These are phyloP conservation scores for Drosophila bunnanda DNA, from an alignment of 2,888 invertebrate species.

Conservation along the genomic window DNA sequence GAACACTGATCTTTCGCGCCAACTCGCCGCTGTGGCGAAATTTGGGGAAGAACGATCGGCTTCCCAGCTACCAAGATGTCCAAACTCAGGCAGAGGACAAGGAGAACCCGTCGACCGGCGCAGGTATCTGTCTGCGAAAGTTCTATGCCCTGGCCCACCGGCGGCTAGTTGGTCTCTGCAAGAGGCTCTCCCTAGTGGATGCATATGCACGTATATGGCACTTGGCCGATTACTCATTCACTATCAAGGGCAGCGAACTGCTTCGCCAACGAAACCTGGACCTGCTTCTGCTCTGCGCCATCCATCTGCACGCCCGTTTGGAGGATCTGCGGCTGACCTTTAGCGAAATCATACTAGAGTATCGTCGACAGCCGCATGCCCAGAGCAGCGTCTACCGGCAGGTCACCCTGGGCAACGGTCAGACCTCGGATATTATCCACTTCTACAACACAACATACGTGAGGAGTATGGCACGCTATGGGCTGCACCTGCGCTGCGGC, in stretches of 20 bases:
- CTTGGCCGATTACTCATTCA: conserved; percentile 60
- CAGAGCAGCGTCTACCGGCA: conserved; percentile 51
- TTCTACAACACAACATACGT: conserved; percentile 64
- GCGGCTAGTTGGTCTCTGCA: conserved; percentile 52
- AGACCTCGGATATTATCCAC: conserved; percentile 51
- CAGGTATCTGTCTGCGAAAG: conserved; percentile 66
- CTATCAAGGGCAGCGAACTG: conserved; percentile 35
- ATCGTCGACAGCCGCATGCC: conserved; percentile 55
- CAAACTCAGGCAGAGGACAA: conserved; percentile 31
- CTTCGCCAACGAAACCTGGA: conserved; percentile 61
- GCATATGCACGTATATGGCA: conserved; percentile 57
- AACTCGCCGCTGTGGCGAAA: conserved; percentile 59
- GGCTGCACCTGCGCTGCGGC: conserved; percentile 22
- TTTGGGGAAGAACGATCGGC: background rate
- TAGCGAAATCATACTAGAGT: conserved; percentile 56
- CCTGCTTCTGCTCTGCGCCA: conserved; percentile 62
- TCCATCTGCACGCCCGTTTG: conserved; percentile 52
- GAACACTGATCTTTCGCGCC: conserved; percentile 56
- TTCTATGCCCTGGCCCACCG: conserved; percentile 59
- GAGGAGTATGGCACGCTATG: conserved; percentile 42
- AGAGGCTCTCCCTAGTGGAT: conserved; percentile 34
- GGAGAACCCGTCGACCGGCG: conserved; percentile 29
- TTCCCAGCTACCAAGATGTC: conserved; percentile 48
- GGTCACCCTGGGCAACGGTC: conserved; percentile 34
- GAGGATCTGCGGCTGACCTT: conserved; percentile 37